Percentiles rank a stretch among this genome's conserved stretches.
These are phyloP conservation scores for Chrysocyon brachyurus DNA, from an alignment of 2,797 vertebrate species.

Conservation along the genomic window DNA sequence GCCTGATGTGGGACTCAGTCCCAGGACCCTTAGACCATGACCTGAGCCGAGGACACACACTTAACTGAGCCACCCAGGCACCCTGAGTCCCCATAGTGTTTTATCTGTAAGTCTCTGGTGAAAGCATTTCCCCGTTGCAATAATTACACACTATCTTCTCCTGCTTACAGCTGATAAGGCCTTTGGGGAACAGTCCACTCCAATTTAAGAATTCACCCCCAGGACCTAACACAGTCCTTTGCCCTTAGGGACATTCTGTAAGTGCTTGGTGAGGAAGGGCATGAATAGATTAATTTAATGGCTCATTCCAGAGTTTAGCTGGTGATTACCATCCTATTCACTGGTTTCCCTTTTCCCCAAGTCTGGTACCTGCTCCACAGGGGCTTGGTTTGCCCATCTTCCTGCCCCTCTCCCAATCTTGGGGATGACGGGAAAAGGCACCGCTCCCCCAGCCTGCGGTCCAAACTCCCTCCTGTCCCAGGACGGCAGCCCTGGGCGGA, in stretches of 20 bases:
- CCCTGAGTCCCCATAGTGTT: not conserved
- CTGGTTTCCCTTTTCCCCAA: not conserved
- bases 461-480: not conserved
- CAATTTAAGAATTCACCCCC: not conserved
- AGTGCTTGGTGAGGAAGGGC: not conserved
- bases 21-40: too few relatives aligned
- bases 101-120: not conserved
- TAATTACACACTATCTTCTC: not conserved
- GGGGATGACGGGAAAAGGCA: not conserved
- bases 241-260: not conserved
- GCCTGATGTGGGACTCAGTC: too few relatives aligned
- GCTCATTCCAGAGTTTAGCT: not conserved
- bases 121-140: not conserved
- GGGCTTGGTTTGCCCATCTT: not conserved
- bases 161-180: not conserved
- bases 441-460: accelerated
- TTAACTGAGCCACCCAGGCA: too few relatives aligned
- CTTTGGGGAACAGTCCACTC: not conserved
- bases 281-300: not conserved
- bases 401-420: not conserved
- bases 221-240: not conserved
- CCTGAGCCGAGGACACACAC: too few relatives aligned
- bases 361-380: not conserved
- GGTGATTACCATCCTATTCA: not conserved
- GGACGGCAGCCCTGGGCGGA: not conserved